Evolutionary conservation across 2,888 invertebrate genomes (phyloP), one percentile per base, ranked within the genome.

Genomic region (Heteropelma amictum): DNA sequence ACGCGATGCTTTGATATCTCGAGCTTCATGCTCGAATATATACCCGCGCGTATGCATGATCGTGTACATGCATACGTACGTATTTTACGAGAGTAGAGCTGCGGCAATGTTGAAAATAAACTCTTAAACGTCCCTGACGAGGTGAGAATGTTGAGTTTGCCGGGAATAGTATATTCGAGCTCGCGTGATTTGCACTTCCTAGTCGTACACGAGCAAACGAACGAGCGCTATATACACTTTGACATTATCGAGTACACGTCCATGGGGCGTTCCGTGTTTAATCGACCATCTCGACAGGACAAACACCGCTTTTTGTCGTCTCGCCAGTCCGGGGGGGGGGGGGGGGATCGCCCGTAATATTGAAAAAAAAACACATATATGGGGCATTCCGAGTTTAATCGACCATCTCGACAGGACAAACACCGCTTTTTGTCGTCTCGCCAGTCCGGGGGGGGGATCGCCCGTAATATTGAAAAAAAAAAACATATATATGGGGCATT

Each of bases 121-220:
- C 84, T 82, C 82, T 84, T 78, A 79, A 85, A 84, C 83, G 88
- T 84, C 87, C 87, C 87, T 87, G 87, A 87, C 84, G 82, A 85
- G 82, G 81, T 85, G 84, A 82, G 82, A 86, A 85, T 81, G 82
- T 85, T 83, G 83, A 85, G 83, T 85, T 84, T 80, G 83, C 82
- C 83, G 83, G 80, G 84, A 84, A 84, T 83, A 84, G 82, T 49
- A 58, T 80, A 82, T 82, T 81, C 65, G 45, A 81, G 79, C 84
- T 80, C 76, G n/a, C n/a, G 84, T 84, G 81, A 85, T 86, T 84
- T 82, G 83, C 84, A 86, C 84, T 87, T 87, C 87, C 86, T 87
- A 85, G 83, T 87, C 81, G 79, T 65, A 68, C 75, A 63, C 69
- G 10, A 26, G 53, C 19, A 47, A 42, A 60, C 35, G 8, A 17